phyloP scores from a whole-genome alignment of 2,113 vertebrate genomes.

The Hippocampus abdominalis region DNA sequence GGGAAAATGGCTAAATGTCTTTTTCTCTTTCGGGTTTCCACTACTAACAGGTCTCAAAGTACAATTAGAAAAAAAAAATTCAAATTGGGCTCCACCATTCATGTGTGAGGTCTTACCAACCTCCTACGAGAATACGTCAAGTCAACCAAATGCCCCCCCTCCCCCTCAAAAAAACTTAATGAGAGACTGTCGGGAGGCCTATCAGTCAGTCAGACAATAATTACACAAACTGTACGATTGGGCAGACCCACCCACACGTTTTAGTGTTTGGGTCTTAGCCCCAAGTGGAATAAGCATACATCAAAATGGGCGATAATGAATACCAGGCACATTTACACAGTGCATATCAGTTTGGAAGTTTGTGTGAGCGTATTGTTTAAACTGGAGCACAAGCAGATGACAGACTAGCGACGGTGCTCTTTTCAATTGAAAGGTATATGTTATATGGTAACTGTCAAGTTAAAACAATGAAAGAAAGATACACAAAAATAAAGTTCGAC shows the following conservation, averaged over 20 bases:
- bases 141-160: slow-evolving; percentile 38
- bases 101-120: background rate
- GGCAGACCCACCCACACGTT: slow-evolving; percentile 29
- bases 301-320: background rate
- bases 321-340: background rate
- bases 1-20: background rate
- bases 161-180: slow-evolving; percentile 47
- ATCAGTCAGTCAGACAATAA: slow-evolving; percentile 57
- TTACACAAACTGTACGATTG: slow-evolving; percentile 54
- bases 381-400: no score
- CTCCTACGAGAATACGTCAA: slow-evolving; percentile 4
- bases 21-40: background rate
- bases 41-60: background rate
- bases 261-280: background rate
- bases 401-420: no score
- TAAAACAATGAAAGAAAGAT: no score
- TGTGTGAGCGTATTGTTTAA: background rate
- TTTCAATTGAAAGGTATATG: no score
- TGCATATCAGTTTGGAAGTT: background rate
- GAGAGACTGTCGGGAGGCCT: slow-evolving; percentile 57
- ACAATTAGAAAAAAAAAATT: background rate
- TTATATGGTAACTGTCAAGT: no score
- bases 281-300: background rate
- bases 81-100: background rate
- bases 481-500: no score